Base-by-base conservation (phyloP, 2,797 vertebrate species). In the Schizopygopsis pylzovi region DNA sequence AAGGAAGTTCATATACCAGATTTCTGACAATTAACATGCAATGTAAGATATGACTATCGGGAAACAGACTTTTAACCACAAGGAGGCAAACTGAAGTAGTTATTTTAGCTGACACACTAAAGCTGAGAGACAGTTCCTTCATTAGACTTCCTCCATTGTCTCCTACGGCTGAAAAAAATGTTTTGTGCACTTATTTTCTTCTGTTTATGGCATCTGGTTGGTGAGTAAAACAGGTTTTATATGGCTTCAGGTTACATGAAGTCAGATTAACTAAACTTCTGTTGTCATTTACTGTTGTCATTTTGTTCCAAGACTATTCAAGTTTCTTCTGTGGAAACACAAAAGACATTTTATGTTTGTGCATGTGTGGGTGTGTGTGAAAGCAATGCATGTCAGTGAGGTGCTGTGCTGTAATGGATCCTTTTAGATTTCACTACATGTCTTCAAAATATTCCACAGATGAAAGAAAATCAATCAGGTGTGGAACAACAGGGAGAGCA, bases 191-290 rank as follows among this genome's bases (percentile, higher is more conserved):
- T 79, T 28, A 59, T 43, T 25, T 43, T 6, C 39, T 18, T 61
- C 13, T 61, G 56, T 79, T 25, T 61, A 25, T 79, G 39, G 56
- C 37, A 61, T 25, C n/a, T 61, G 13, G 22, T 61, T 25, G 76
- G 76, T 79, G 39, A 79, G 76, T 79, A 43, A 43, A 25, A 79
- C 37, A 25, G 25, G 11, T 18, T 43, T 79, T 33, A 28, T 43
- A 43, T 61, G 4, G 33, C 49, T 56, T 77, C 20, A 12, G 2
- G 10, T 77, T 41, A 10, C 20, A 16, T 33, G 15, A n/a, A 41
- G 65, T 68, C 65, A 71, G 41, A 71, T n/a, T 22, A 63, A 63
- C 11, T 2, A 25, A 61, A 61, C 20, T 39, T 37, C 7, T 39
- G 65, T 71, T 15, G 10, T 71, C 68, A 71, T n/a, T 10, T n/a